A percentile compares a stretch with the other conserved stretches of the same genome.
These are phyloP conservation scores for Calypte anna DNA, from an alignment of 2,113 vertebrate genomes.

Conservation along the genomic window DNA sequence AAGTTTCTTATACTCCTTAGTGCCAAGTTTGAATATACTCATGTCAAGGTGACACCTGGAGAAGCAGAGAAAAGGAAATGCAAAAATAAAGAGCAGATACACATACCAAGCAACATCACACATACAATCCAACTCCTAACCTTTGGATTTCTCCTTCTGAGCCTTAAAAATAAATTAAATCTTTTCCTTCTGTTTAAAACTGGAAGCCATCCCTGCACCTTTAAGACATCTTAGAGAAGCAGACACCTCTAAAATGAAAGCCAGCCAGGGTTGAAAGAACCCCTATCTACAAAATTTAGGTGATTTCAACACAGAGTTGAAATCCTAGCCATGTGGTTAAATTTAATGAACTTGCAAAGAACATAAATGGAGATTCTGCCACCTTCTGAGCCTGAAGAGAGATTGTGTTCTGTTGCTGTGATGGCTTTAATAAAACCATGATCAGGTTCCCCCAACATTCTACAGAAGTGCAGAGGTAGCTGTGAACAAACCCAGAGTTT, in stretches of 20 bases:
- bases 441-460: neutral
- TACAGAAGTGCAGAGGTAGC: neutral
- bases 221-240: neutral
- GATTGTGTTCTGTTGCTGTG: neutral
- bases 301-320: neutral
- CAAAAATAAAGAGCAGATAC: slow-evolving; percentile 34
- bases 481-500: neutral
- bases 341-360: neutral
- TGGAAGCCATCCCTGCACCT: neutral
- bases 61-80: slow-evolving; percentile 25
- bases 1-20: neutral
- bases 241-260: neutral
- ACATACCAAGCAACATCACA: slow-evolving; percentile 11
- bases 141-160: slow-evolving; percentile 29
- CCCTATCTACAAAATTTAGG: neutral
- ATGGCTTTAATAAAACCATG: neutral
- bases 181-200: neutral
- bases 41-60: slow-evolving; percentile 58
- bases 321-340: neutral
- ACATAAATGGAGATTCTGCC: neutral
- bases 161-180: slow-evolving; percentile 7
- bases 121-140: slow-evolving; percentile 25
- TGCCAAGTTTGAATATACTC: slow-evolving; percentile 37
- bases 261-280: neutral
- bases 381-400: neutral